Percentiles rank a stretch among this genome's conserved stretches.
phyloP scores from a whole-genome alignment of 2,113 vertebrate genomes.

The Sterna hirundo region DNA sequence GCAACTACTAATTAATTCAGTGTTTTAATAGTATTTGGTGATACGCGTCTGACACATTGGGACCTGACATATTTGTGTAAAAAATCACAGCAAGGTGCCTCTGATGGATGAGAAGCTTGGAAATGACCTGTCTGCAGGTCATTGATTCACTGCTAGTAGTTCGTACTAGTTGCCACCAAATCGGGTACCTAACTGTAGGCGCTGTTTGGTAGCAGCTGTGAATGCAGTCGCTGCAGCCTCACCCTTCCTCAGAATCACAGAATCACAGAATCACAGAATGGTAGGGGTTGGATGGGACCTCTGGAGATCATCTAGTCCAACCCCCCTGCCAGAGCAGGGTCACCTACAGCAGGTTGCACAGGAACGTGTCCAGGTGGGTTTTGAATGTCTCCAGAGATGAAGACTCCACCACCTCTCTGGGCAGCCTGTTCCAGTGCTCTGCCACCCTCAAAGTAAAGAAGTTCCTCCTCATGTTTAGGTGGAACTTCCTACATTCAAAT shows the following conservation, averaged over 20 bases:
- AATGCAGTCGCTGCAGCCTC: rapidly evolving
- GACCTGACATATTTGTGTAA: background rate
- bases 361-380: no score
- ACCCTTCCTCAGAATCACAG: background rate
- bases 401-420: no score
- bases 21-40: background rate
- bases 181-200: background rate
- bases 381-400: no score
- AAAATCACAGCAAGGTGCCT: background rate
- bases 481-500: no score
- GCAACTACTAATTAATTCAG: background rate
- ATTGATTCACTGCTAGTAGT: background rate
- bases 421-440: no score
- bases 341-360: no score
- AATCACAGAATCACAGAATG: no score
- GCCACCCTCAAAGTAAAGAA: no score
- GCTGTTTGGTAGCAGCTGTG: background rate
- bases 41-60: background rate
- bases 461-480: no score
- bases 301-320: no score
- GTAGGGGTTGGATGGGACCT: no score
- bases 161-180: background rate
- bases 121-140: background rate
- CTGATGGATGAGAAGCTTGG: background rate
- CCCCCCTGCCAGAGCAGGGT: no score